Evolutionary conservation across 1,140 invertebrate genomes (phyloP).

Genomic region (Glossosoma conforme): DNA sequence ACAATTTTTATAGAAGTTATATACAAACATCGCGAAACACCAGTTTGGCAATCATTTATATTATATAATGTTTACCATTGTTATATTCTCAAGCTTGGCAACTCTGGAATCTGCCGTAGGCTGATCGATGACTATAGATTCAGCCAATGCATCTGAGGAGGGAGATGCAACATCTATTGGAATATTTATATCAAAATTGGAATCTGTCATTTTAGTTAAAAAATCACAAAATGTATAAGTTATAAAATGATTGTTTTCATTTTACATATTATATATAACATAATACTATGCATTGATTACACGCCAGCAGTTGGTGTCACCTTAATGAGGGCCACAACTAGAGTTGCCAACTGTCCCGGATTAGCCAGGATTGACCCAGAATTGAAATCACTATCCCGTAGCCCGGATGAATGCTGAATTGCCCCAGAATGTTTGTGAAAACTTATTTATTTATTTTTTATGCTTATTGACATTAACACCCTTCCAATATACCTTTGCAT

Average conservation of each 20-base stretch:
- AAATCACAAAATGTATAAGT: background rate
- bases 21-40: background rate
- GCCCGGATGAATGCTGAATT: too few relatives aligned
- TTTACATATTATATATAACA: background rate
- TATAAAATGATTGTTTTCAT: background rate
- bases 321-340: too few relatives aligned
- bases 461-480: background rate
- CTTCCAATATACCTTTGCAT: background rate
- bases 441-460: background rate
- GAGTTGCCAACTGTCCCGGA: too few relatives aligned
- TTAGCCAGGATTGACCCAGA: too few relatives aligned
- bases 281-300: background rate
- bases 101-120: too few relatives aligned
- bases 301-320: too few relatives aligned
- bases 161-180: background rate
- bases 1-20: background rate
- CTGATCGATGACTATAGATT: background rate
- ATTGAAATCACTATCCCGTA: too few relatives aligned
- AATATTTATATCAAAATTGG: background rate
- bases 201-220: background rate
- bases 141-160: background rate
- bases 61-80: too few relatives aligned
- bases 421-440: slow-evolving; percentile 1
- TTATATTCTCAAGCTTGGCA: too few relatives aligned
- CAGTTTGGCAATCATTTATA: background rate